Base-by-base conservation (phyloP, 2,797 vertebrate genomes). In the Hapalemur alaotrensis region DNA sequence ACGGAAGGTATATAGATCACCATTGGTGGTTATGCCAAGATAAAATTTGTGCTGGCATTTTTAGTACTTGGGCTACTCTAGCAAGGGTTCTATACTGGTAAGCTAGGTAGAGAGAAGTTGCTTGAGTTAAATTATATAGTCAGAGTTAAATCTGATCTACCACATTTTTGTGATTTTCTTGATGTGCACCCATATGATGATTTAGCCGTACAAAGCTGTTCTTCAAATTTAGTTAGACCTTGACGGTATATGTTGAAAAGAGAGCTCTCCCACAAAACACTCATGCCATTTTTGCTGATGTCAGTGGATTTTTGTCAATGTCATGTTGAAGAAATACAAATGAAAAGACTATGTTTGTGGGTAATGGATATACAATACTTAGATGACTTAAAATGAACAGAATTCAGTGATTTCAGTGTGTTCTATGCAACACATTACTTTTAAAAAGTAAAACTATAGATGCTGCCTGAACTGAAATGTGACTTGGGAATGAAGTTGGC, bases 241-340 rank as follows among this genome's bases (percentile, higher is more conserved):
- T 70, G 43, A 41, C 35, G 65, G 1, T 23, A 14, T 38, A 2
- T 35, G 1, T 41, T 87, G 15, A 25, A 73, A 78, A 94, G 57
- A 89, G 5, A 76, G 25, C 2, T 41, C 12, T 78, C 10, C 15
- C 69, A 81, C 32, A 59, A 32, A 63, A 85, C 50, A 12, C 2
- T 17, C 7, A 35, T 3, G 30, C 0, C 8, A 70, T 25, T 86
- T 92, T 4, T 57, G 18, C 23, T 80, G 65, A 10, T 15, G 9
- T 7, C 11, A 50, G 25, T 57, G 38, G 48, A 30, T 38, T 80
- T 87, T 38, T 61, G 18, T 73, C 9, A 59, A 38, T 75, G 17
- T 79, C 50, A 82, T 20, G 14, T 7, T 52, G 18, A 79, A 95
- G 72, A 97, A 95, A 82, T 38, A 50, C 35, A 88, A 75, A 92